A percentile compares a stretch with the other conserved stretches of the same genome.
Evolutionary conservation across 2,797 vertebrate genomes (phyloP).

Genomic region (Chromis chromis): DNA sequence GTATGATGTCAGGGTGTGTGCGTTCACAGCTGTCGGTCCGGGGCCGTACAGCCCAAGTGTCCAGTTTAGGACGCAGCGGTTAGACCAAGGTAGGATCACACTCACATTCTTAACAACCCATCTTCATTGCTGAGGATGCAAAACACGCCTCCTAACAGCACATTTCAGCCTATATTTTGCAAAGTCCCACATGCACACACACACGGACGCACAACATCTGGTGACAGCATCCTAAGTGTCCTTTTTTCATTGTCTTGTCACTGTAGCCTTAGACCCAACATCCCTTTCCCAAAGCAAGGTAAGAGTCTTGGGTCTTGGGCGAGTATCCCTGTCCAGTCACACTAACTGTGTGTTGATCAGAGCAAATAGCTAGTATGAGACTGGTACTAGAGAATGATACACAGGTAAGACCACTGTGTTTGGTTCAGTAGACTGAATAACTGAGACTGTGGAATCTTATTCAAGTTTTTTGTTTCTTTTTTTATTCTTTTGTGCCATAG

Average conservation of each 20-base stretch:
- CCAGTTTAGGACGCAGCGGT: constrained; percentile 96
- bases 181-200: constrained; percentile 30
- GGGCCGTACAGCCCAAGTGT: constrained; percentile 96
- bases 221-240: constrained; percentile 76
- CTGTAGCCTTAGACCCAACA: constrained; percentile 76
- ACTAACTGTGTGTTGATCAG: constrained; percentile 53
- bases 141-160: constrained; percentile 35
- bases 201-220: constrained; percentile 48
- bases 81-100: constrained; percentile 94
- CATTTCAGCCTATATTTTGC: constrained; percentile 19
- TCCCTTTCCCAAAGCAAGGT: constrained; percentile 79
- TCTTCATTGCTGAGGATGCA: constrained; percentile 56
- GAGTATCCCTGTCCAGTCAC: constrained; percentile 50
- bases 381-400: constrained; percentile 45
- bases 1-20: constrained; percentile 96
- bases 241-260: constrained; percentile 80
- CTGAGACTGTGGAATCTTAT: constrained; percentile 7
- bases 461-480: constrained; percentile 32
- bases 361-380: constrained; percentile 61
- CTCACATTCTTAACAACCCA: constrained; percentile 45
- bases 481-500: constrained; percentile 84
- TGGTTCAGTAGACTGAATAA: constrained; percentile 14
- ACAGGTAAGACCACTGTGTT: constrained; percentile 70
- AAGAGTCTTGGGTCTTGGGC: constrained; percentile 69
- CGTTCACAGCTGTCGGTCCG: constrained; percentile 92